phyloP scores from a whole-genome alignment of 2,888 invertebrate genomes.

The Acheta domesticus region DNA sequence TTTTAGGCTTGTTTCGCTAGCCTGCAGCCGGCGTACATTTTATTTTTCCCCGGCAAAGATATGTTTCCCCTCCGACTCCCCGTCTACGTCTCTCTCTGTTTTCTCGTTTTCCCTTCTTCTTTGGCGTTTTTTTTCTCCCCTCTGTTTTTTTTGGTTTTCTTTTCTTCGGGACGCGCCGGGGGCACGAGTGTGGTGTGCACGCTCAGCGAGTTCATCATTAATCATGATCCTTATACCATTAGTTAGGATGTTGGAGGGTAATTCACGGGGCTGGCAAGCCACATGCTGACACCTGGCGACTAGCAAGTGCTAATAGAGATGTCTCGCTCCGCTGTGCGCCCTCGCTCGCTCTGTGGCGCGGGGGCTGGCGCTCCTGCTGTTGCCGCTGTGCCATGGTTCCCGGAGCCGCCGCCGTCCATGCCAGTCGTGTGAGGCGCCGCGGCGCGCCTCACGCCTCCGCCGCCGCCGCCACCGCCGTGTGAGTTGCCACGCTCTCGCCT shows the following conservation, averaged over 20 bases:
- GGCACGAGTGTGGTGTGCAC: neutral
- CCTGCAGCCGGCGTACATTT: neutral
- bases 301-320: slow-evolving; percentile 32
- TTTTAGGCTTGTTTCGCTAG: neutral
- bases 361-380: slow-evolving; percentile 5
- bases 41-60: neutral
- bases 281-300: slow-evolving; percentile 32
- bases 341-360: neutral
- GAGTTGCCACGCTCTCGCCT: neutral
- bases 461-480: neutral
- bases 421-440: neutral
- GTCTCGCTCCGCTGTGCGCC: slow-evolving; percentile 26
- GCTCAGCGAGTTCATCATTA: slow-evolving; percentile 33
- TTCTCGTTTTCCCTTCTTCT: slow-evolving; percentile 21
- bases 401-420: neutral
- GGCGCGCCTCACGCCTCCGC: neutral
- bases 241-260: slow-evolving; percentile 31
- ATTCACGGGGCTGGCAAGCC: slow-evolving; percentile 23
- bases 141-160: slow-evolving; percentile 12
- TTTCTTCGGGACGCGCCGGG: slow-evolving; percentile 20
- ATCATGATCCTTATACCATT: slow-evolving; percentile 36
- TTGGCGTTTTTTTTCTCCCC: slow-evolving; percentile 25
- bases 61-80: neutral
- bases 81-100: neutral
- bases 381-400: neutral